phyloP scores from a whole-genome alignment of 2,113 vertebrate species.

The Rhea americana region DNA sequence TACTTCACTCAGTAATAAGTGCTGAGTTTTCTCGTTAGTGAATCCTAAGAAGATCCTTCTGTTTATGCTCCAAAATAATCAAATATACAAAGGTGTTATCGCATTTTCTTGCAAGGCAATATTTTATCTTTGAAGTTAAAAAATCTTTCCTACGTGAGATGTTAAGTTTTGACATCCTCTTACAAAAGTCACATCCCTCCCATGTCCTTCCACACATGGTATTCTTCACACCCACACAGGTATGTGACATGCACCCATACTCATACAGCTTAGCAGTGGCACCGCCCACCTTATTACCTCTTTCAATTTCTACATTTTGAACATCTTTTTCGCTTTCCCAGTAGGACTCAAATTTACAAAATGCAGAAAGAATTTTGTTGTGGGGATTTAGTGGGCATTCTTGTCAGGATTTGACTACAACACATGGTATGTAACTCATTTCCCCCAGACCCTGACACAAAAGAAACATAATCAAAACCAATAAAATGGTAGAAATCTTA shows the following conservation, averaged over 20 bases:
- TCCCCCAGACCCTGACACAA: neutral
- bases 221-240: neutral
- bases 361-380: neutral
- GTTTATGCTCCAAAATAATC: neutral
- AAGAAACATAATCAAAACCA: neutral
- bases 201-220: neutral
- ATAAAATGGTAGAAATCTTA: neutral
- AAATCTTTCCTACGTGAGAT: neutral
- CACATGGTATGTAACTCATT: neutral
- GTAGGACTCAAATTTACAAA: neutral
- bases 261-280: neutral
- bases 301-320: slow-evolving; percentile 35
- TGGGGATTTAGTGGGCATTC: neutral
- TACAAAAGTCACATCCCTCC: slow-evolving; percentile 23
- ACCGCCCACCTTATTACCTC: neutral
- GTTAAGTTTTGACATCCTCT: neutral
- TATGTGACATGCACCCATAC: slow-evolving; percentile 1
- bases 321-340: slow-evolving; percentile 30
- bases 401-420: neutral
- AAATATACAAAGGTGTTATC: neutral
- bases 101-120: neutral
- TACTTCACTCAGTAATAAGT: neutral
- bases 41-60: neutral
- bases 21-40: neutral
- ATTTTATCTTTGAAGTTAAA: neutral